phyloP scores from a whole-genome alignment of 1,140 invertebrate genomes.

The Pseudomyrmex flavicornis region DNA sequence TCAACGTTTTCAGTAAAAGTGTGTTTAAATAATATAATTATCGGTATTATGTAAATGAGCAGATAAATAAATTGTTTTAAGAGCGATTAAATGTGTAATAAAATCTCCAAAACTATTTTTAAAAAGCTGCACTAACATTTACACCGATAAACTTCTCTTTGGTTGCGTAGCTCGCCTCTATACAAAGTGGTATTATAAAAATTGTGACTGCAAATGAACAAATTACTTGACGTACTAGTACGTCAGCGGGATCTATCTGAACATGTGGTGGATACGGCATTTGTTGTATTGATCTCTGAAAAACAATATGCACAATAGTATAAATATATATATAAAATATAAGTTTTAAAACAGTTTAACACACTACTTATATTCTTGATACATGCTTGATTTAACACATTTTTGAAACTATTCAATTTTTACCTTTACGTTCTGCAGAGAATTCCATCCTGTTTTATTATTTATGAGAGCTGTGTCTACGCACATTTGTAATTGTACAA shows the following conservation, averaged over 20 bases:
- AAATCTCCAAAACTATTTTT: too few relatives aligned
- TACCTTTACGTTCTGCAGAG: constrained; percentile 65
- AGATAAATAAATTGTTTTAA: too few relatives aligned
- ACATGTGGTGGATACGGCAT: constrained; percentile 82
- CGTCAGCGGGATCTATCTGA: constrained; percentile 73
- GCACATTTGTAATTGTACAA: constrained; percentile 80
- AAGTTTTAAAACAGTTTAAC: not conserved
- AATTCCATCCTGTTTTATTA: constrained; percentile 33
- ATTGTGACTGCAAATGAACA: constrained; percentile 75
- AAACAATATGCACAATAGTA: constrained; percentile 3
- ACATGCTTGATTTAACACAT: not conserved
- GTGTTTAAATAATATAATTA: constrained; percentile 78
- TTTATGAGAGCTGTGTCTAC: constrained; percentile 79
- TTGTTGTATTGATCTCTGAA: constrained; percentile 80
- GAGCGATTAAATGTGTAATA: too few relatives aligned
- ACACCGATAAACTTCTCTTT: constrained; percentile 83
- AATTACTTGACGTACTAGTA: constrained; percentile 71
- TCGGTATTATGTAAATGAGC: constrained; percentile 76
- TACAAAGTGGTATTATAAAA: constrained; percentile 81
- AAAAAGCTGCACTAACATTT: too few relatives aligned
- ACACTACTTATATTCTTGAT: not conserved
- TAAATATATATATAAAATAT: not conserved
- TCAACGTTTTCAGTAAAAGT: constrained; percentile 76
- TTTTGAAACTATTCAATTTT: not conserved
- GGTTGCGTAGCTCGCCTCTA: constrained; percentile 79